Base-by-base conservation (phyloP, 2,888 invertebrate genomes). In the Latheticus oryzae region DNA sequence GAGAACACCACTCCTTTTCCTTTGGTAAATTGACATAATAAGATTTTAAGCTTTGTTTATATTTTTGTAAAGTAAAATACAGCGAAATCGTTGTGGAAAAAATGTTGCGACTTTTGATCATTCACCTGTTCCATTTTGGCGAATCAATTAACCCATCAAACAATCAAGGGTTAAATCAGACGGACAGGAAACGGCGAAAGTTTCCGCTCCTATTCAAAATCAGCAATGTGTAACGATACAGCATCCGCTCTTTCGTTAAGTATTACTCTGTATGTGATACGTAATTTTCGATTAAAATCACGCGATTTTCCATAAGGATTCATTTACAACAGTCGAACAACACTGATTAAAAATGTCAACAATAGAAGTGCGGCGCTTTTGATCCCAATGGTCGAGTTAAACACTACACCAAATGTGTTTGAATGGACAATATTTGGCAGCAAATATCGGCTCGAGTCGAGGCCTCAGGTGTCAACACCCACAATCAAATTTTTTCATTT, bases 201-300 rank as follows among this genome's bases (percentile, higher is more conserved):
- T 78, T 76, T 78, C 76, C 77, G 75, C 71, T 75, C 70, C 77
- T 75, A 78, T 79, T 78, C 75, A 78, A 75, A 78, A 75, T 66
- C 77, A 76, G 63, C 76, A 73, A 71, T 65, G 78, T 75, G 78
- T 76, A 74, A 78, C 78, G 74, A 67, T 72, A 58, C 77, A 76
- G 76, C 77, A 76, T 77, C 76, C 77, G 78, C 67, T 75, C 56
- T n/a, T n/a, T 56, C 54, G 61, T 61, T 64, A 60, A 63, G 62
- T 67, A 65, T 68, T 66, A 67, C 65, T 61, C 61, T n/a, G n/a
- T n/a, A n/a, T n/a, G n/a, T n/a, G 63, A 67, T 61, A 64, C 64
- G 45, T 17, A 12, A 32, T 21, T 30, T 17, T 21, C 45, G 11
- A 38, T 37, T 17, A 26, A 26, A 26, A 50, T 38, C 50, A 50